Evolutionary conservation across 1,140 invertebrate genomes (phyloP), one percentile per base, ranked within the genome.

Genomic region (Bombus waltoni): DNA sequence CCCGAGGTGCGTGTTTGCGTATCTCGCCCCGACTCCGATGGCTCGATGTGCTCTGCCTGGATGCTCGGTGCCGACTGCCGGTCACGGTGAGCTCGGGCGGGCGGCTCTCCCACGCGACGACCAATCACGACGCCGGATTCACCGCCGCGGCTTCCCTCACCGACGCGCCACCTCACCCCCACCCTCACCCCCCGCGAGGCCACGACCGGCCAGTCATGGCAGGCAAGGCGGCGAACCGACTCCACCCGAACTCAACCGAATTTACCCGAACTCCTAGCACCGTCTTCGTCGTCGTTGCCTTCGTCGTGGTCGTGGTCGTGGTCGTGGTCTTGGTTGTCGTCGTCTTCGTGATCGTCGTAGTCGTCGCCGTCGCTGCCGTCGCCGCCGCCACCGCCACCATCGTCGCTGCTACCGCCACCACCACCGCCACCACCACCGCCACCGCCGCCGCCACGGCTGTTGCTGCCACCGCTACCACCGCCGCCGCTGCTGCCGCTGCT

Each of bases 91-190:
- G 88, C 92, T 92, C 93, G 92, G 91, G 93, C 93, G 94, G 93
- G 94, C 93, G 93, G 94, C 93, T 94, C 95, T 94, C 94, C 94
- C 93, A 94, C 94, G 94, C 94, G 91, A 81, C 92, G 90, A 94
- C 95, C 94, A 95, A 95, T 95, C 94, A 92, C 92, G 84, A 87
- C 87, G 76, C 77, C 84, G 88, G 83, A 91, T 92, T 92, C 85
- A 76, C 86, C 87, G 90, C 91, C 85, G 75, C 91, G 73, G 89
- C 87, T 87, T 88, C 92, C 87, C 90, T 90, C 88, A 75, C 84
- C 85, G 85, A 83, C 87, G 83, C 88, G 78, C 90, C 81, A 83
- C 83, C n/a, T 84, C 79, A n/a, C 78, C 78, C 85, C 87, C 85
- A 87, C 80, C 74, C 71, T 88, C 87, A 77, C 88, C 81, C 88